These are phyloP conservation scores for Neostethus bicornis DNA, from an alignment of 2,797 vertebrate genomes.

Conservation along the genomic window DNA sequence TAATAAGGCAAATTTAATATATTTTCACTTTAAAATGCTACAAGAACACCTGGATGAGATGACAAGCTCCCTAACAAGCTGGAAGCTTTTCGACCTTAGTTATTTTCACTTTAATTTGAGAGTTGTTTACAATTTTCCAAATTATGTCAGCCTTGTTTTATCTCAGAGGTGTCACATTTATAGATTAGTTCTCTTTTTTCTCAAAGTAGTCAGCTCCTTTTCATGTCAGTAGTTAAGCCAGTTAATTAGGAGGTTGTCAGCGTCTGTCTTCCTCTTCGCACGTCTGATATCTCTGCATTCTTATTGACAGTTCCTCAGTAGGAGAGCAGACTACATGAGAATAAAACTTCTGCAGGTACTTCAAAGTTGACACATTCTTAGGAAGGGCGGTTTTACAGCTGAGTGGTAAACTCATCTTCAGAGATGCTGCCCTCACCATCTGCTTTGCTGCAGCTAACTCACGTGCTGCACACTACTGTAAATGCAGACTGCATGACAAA, in stretches of 20 bases:
- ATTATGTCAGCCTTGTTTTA: background rate
- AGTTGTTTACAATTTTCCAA: background rate
- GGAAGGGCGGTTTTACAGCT: constrained; percentile 32
- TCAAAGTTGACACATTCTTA: constrained; percentile 23
- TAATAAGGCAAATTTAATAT: background rate
- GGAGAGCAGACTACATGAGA: constrained; percentile 1
- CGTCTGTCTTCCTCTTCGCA: constrained; percentile 9
- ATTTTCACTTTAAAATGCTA: background rate
- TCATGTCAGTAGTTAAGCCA: constrained; percentile 27
- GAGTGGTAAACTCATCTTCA: constrained; percentile 42
- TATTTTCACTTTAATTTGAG: background rate
- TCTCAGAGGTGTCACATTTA: background rate
- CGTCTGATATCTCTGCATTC: constrained; percentile 15
- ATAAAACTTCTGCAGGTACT: constrained; percentile 10
- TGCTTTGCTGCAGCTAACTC: constrained; percentile 38
- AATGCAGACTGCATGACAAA: constrained; percentile 32
- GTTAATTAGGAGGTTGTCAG: constrained; percentile 25
- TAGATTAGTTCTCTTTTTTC: background rate
- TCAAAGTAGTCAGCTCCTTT: constrained; percentile 4
- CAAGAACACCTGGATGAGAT: background rate
- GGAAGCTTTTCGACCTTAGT: background rate
- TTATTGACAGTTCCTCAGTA: constrained; percentile 27
- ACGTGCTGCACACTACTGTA: constrained; percentile 20
- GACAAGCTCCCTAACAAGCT: background rate
- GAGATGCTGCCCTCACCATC: constrained; percentile 45